Evolutionary conservation across 92 coral and sea anemone species (phyloP), one percentile per base, ranked within the genome.

Genomic region (Anthopleura xanthogrammica): DNA sequence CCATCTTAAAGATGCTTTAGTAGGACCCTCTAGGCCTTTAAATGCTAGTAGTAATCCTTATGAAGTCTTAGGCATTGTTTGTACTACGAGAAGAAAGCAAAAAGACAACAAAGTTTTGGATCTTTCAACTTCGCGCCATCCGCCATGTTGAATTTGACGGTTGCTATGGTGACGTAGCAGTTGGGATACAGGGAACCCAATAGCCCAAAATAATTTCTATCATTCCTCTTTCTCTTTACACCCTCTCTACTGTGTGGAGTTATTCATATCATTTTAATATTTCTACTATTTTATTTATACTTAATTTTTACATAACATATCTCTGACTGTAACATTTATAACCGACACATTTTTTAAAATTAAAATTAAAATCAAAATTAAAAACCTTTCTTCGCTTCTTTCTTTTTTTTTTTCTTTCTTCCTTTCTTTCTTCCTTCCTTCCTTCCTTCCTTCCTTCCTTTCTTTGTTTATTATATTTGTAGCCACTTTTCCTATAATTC

Each of bases 81-180:
- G 20, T 0, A n/a, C 60, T 80, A 29, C 40, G 19, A 19, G 12
- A 20, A 43, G 52, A 29, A 60, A 82, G 81, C 79, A 90, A 87
- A 81, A 71, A 90, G 80, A 72, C 87, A 81, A n/a, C 29, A 72
- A 22, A 64, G 20, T 6, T 54, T 39, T 36, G n/a, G 17, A n/a
- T 60, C 7, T 65, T 74, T 89, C 87, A 79, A 88, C 91, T 87
- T 91, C 87, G 86, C 89, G 85, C 91, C 82, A 62, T 48, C 78
- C 88, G 88, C 88, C 88, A 85, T 85, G 54, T 85, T 85, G 83
- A 79, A 78, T 36, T 60, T 23, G 13, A 60, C 7, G 13, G 87
- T 85, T 79, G 76, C 88, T 71, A 85, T 85, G 83, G 88, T 24
- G 71, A 82, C 70, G 70, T 79, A 55, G 3, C 11, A 11, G 41